Conservation (phyloP, 2,888 invertebrate genomes). For the Ernsta delagoae region DNA sequence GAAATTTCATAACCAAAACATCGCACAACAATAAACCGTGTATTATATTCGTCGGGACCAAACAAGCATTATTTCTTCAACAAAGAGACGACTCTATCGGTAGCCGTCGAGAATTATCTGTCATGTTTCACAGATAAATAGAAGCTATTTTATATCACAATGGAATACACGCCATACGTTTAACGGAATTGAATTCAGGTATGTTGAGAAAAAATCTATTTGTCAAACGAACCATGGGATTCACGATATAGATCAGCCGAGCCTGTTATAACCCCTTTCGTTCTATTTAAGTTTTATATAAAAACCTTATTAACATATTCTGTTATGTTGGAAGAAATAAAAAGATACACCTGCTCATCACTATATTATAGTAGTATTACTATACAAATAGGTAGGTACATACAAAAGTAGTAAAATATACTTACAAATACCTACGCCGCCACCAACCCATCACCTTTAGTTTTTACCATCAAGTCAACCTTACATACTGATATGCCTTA, state of each 20-base stretch:
- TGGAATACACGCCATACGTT: constrained; percentile 62
- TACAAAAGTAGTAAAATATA: neutral
- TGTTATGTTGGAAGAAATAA: constrained; percentile 3
- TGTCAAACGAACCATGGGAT: constrained; percentile 78
- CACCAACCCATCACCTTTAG: too few species aligned
- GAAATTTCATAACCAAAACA: constrained; percentile 80
- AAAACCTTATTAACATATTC: constrained; percentile 25
- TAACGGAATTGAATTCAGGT: constrained; percentile 64
- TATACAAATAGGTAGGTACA: neutral
- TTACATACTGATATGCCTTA: neutral
- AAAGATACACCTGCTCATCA: constrained; percentile 9
- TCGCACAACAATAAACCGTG: constrained; percentile 63
- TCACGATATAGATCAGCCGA: constrained; percentile 67
- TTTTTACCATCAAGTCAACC: too few species aligned
- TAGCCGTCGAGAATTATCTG: constrained; percentile 77
- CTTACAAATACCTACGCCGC: too few species aligned
- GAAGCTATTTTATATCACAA: constrained; percentile 77
- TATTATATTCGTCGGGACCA: constrained; percentile 72
- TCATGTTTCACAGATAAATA: constrained; percentile 81
- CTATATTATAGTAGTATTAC: neutral
- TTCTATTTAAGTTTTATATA: constrained; percentile 49
- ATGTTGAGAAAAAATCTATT: constrained; percentile 74
- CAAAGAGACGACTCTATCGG: constrained; percentile 80
- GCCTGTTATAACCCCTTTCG: constrained; percentile 78
- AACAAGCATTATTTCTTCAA: constrained; percentile 68